Evolutionary conservation across 2,113 vertebrate species (phyloP), one percentile per base, ranked within the genome.

Genomic region (Paedocypris sp.): DNA sequence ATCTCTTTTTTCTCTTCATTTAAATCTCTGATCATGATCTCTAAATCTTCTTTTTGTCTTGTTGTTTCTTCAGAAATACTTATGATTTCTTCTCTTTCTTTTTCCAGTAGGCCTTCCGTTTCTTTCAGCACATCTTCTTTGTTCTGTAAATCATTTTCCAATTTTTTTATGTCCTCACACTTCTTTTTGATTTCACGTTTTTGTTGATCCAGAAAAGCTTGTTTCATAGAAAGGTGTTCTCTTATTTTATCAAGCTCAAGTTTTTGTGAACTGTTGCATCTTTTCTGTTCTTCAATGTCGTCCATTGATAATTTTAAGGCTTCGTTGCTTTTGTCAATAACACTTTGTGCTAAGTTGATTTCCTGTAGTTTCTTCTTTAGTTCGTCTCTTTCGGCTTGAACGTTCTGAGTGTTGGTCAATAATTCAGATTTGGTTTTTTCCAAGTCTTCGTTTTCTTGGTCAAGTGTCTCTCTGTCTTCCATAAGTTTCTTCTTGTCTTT

Each of bases 401-500:
- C 41, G 7, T 43, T 19, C 12, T 69, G 59, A 12, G 28, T 53
- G 11, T 13, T 64, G 13, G 16, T 11, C 8, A 53, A 10, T 16
- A 53, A 25, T 16, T 53, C 31, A 29, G 7, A 18, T 1, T 12
- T 48, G 12, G 29, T 53, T 43, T 22, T 56, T n/a, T 60, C 50
- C 2, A 59, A 9, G 2, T 45, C 60, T 19, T 1, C 8, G 20
- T 26, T 54, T 31, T 9, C 18, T 58, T 57, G 66, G 63, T 60
- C 60, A 67, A 18, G 3, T 48, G 47, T 22, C 54, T 41, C 47
- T 49, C 67, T 74, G 23, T 48, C 51, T 49, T 4, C 36, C 9
- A 20, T 73, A 13, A 1, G 70, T 38, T 13, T 46, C 69, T 60
- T 66, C 73, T 60, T 71, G 69, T 1, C 65, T 35, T 32, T 5